Percentiles rank a stretch among this genome's conserved stretches.
Conservation (phyloP, 2,113 vertebrate genomes). For the Sclerurus mexicanus region DNA sequence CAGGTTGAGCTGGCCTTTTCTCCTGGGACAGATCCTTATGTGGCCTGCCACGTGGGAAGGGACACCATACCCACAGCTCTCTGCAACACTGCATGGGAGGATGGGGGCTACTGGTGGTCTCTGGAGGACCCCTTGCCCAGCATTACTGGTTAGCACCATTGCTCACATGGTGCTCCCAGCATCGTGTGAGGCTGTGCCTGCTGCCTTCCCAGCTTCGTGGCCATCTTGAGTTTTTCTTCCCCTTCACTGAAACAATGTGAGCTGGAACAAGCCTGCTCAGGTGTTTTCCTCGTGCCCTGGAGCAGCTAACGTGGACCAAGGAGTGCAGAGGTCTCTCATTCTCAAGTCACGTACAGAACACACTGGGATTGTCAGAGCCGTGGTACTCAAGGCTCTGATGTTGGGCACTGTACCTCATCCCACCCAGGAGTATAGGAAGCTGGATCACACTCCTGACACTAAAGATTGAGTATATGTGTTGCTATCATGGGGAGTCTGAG, state of each 20-base stretch:
- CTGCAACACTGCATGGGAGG: rapidly evolving
- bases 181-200: rapidly evolving
- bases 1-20: not conserved
- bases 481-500: not conserved
- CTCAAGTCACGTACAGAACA: not conserved
- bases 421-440: not conserved
- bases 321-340: not conserved
- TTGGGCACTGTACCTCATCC: not conserved
- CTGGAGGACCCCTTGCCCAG: not conserved
- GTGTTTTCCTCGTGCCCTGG: not conserved
- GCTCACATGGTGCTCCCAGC: not conserved
- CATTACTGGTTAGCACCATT: not conserved
- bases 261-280: not conserved
- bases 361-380: not conserved
- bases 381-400: not conserved
- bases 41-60: not conserved
- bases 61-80: not conserved
- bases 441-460: not conserved
- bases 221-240: not conserved
- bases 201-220: rapidly evolving
- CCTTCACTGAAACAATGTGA: rapidly evolving
- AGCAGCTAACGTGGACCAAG: not conserved
- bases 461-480: rapidly evolving
- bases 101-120: not conserved
- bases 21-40: not conserved